Base-by-base conservation (phyloP, 2,888 invertebrate genomes). In the Aspidiotus destructor region DNA sequence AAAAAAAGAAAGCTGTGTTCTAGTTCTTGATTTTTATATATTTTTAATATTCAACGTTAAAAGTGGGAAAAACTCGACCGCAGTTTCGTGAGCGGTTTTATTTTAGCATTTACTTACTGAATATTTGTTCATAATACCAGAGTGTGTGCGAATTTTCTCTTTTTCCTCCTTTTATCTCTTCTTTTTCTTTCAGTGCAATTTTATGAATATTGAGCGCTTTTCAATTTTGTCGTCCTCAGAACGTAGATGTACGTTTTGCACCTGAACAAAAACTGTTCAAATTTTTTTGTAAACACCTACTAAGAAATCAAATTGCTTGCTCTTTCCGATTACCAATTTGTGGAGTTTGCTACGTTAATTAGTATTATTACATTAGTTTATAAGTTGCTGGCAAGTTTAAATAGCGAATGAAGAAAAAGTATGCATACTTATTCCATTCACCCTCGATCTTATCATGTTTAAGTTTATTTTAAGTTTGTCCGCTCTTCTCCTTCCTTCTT, bases 21-120 rank as follows among this genome's bases (percentile, higher is more conserved):
- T 54, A 16, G 15, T 54, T 13, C n/a, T 54, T n/a, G 55, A 16
- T 54, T 54, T 54, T 15, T 54, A 54, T n/a, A 54, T 54, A 54
- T 9, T 9, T 54, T 54, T 54, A 16, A 16, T 54, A 8, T n/a
- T 54, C 8, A 16, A 54, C n/a, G 52, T 13, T n/a, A 9, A 16
- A 54, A 54, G 17, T 54, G 17, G 17, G 28, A 5, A 28, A 28
- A 28, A 28, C 28, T 28, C 28, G 28, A 28, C 28, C 28, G 28
- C 28, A 28, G 28, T 28, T 28, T 28, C 28, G 28, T 28, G 28
- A 28, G 28, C 28, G 28, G 28, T 28, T 28, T 5, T 28, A 28
- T 28, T 28, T 28, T 28, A 28, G 28, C 28, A 28, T 5, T 28
- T 28, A 28, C 28, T 28, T 28, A 28, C 28, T 28, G 5, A 52